Evolutionary conservation across 2,113 vertebrate species (phyloP).

Genomic region (Accipiter cooperii): DNA sequence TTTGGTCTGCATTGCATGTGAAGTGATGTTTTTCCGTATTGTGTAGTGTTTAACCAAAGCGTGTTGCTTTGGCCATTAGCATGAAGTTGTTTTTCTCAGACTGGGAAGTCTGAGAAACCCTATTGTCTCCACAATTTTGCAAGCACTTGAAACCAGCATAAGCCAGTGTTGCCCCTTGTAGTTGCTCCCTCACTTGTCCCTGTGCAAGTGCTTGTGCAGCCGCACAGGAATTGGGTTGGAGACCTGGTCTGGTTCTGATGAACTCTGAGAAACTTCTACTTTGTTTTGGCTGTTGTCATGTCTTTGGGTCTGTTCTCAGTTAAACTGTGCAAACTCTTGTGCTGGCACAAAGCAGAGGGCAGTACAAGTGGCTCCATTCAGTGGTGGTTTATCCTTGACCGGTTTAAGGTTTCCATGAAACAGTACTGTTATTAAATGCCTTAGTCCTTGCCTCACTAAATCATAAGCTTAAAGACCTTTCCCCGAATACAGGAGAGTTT

Average conservation of each 20-base stretch:
- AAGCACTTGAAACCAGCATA: background rate
- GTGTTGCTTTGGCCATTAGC: background rate
- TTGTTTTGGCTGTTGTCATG: background rate
- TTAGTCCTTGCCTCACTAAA: background rate
- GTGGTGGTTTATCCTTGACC: background rate
- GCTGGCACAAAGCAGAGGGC: background rate
- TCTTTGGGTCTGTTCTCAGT: background rate
- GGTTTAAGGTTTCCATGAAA: background rate
- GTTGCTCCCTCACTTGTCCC: background rate
- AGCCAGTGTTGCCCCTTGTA: background rate
- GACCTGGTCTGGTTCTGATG: background rate
- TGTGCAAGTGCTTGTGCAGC: background rate
- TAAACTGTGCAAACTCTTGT: background rate
- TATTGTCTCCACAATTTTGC: background rate
- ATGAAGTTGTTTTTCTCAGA: background rate
- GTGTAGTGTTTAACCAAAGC: background rate
- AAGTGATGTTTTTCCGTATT: background rate
- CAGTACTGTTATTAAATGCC: background rate
- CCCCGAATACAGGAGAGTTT: background rate
- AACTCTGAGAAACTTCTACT: background rate
- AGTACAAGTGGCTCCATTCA: background rate
- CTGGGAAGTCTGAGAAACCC: background rate
- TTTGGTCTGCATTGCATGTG: background rate
- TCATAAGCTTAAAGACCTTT: background rate
- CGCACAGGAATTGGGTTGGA: background rate